Percentiles rank a stretch among this genome's conserved stretches.
Conservation (phyloP, 2,797 vertebrate species). For the Sebastes steindachneri region DNA sequence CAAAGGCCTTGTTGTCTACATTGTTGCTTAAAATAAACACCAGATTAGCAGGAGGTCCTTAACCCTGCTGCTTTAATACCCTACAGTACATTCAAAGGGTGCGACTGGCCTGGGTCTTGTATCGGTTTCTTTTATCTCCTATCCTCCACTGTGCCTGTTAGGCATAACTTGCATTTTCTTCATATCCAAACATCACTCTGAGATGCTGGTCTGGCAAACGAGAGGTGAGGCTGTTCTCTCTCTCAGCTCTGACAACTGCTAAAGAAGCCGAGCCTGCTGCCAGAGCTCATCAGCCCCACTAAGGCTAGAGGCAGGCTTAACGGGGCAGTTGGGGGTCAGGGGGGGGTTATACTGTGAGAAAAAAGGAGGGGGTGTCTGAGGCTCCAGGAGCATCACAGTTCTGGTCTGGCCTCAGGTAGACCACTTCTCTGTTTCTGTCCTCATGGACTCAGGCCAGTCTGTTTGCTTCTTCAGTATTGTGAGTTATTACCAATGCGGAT, state of each 20-base stretch:
- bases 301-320: conserved; percentile 11
- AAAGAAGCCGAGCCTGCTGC: conserved; percentile 37
- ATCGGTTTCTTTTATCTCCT: conserved; percentile 8
- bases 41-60: neutral
- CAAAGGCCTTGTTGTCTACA: neutral
- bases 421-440: neutral
- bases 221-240: conserved; percentile 17
- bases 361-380: neutral
- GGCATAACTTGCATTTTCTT: conserved; percentile 10
- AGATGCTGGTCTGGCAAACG: conserved; percentile 23
- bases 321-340: neutral
- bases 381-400: neutral
- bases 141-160: neutral
- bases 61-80: neutral
- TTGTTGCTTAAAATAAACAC: neutral
- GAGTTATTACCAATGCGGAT: neutral
- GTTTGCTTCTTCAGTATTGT: neutral
- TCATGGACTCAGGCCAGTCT: neutral
- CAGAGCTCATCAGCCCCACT: conserved; percentile 9
- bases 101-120: neutral
- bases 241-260: conserved; percentile 47
- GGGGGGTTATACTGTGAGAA: neutral
- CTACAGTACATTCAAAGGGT: neutral
- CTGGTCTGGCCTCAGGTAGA: neutral
- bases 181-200: conserved; percentile 4